Evolutionary conservation across 2,113 vertebrate species (phyloP).

Genomic region (Epinephelus cyanopodus): DNA sequence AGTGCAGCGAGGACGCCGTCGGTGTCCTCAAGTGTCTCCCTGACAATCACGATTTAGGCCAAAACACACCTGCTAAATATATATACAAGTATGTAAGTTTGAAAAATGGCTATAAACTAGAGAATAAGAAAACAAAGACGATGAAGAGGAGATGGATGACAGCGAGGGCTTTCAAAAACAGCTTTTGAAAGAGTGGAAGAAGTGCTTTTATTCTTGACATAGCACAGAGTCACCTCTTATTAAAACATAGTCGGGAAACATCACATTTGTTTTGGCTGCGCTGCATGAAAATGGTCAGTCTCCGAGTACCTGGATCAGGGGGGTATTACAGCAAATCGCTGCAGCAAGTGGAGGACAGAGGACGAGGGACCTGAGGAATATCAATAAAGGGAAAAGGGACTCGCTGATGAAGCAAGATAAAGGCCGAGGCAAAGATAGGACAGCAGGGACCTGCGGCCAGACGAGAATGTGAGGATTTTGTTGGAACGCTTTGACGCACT

Average conservation of each 20-base stretch:
- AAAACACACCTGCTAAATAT: too few relatives aligned
- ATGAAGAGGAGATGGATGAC: constrained; percentile 16
- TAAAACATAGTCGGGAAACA: constrained; percentile 63
- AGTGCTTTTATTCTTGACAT: constrained; percentile 33
- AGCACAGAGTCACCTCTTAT: constrained; percentile 61
- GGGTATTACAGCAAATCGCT: constrained; percentile 27
- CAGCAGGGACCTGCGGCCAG: constrained; percentile 50
- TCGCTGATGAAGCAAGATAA: constrained; percentile 62
- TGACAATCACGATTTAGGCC: constrained; percentile 22
- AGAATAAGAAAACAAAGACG: constrained; percentile 14
- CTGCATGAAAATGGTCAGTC: constrained; percentile 45
- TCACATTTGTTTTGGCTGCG: constrained; percentile 77
- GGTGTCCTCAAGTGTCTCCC: neutral
- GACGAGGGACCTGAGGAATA: constrained; percentile 36
- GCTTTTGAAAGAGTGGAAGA: constrained; percentile 50
- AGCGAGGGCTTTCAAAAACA: constrained; percentile 55
- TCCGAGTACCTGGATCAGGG: constrained; percentile 45
- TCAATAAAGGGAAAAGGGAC: constrained; percentile 41
- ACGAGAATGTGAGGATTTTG: constrained; percentile 55
- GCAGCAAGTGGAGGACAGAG: constrained; percentile 21
- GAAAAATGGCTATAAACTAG: constrained; percentile 5
- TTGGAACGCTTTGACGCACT: constrained; percentile 54
- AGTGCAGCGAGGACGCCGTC: constrained; percentile 18
- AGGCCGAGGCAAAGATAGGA: constrained; percentile 27
- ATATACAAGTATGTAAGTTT: neutral